phyloP scores from a whole-genome alignment of 2,888 invertebrate genomes.

The Diadegma fenestrale region DNA sequence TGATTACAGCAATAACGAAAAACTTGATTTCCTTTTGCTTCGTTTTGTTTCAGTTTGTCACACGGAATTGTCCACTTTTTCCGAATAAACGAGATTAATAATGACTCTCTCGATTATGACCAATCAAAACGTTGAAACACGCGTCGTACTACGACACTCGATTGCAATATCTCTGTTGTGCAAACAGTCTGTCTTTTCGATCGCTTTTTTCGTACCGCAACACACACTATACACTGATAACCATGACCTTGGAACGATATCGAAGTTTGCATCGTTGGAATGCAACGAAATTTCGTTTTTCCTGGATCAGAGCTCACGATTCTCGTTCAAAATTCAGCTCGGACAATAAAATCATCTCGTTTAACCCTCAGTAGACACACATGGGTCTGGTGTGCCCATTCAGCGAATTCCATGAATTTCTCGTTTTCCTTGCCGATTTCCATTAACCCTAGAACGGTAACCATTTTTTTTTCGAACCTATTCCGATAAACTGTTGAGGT shows the following conservation, averaged over 20 bases:
- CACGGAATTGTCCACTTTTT: constrained; percentile 16
- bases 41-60: neutral
- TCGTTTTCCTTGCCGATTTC: no score
- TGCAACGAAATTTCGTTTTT: neutral
- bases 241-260: neutral
- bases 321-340: neutral
- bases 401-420: no score
- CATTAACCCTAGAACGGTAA: no score
- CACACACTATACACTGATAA: constrained; percentile 12
- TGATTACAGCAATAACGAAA: constrained; percentile 11
- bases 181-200: constrained; percentile 16
- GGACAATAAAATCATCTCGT: no score
- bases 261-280: neutral
- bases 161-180: neutral
- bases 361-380: no score
- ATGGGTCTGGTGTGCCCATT: no score
- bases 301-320: neutral
- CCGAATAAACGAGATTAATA: constrained; percentile 6
- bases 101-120: constrained; percentile 26
- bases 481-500: no score
- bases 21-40: constrained; percentile 10
- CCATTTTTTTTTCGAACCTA: no score
- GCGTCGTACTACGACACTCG: neutral
- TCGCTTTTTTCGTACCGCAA: constrained; percentile 53
- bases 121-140: constrained; percentile 16